Evolutionary conservation across 1,140 invertebrate species (phyloP).

Genomic region (Drosophila elegans): DNA sequence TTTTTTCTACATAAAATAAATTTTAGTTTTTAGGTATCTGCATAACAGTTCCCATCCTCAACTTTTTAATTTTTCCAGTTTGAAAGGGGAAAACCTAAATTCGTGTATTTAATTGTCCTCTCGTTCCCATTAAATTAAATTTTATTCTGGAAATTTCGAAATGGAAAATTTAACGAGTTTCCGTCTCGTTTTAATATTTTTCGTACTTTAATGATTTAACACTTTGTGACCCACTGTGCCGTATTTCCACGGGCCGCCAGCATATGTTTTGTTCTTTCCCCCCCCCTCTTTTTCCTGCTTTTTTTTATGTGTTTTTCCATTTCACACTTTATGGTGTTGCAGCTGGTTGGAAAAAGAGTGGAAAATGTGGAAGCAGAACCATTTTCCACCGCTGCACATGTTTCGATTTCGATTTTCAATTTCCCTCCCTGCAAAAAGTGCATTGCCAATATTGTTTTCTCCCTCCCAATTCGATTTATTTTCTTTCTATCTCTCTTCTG

Average conservation of each 20-base stretch:
- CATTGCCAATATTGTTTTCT: constrained; percentile 65
- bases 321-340: constrained; percentile 47
- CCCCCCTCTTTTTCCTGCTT: constrained; percentile 1
- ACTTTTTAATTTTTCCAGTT: not conserved
- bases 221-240: constrained; percentile 34
- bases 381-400: constrained; percentile 41
- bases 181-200: constrained; percentile 3
- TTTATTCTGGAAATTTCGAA: not conserved
- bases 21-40: no score
- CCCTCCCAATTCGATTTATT: constrained; percentile 17
- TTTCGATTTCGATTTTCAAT: constrained; percentile 42
- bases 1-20: no score
- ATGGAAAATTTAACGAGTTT: not conserved
- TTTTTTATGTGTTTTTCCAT: constrained; percentile 51
- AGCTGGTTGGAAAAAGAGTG: constrained; percentile 22
- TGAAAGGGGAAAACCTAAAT: not conserved
- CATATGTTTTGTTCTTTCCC: constrained; percentile 40
- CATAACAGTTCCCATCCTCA: no score
- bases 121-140: constrained; percentile 43
- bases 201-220: constrained; percentile 15
- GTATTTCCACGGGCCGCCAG: constrained; percentile 18
- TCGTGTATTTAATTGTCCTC: not conserved
- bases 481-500: not conserved
- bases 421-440: constrained; percentile 37
- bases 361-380: constrained; percentile 11